A percentile compares a stretch with the other conserved stretches of the same genome.
Evolutionary conservation across 2,888 invertebrate genomes (phyloP).

Genomic region (Volucella zonaria): DNA sequence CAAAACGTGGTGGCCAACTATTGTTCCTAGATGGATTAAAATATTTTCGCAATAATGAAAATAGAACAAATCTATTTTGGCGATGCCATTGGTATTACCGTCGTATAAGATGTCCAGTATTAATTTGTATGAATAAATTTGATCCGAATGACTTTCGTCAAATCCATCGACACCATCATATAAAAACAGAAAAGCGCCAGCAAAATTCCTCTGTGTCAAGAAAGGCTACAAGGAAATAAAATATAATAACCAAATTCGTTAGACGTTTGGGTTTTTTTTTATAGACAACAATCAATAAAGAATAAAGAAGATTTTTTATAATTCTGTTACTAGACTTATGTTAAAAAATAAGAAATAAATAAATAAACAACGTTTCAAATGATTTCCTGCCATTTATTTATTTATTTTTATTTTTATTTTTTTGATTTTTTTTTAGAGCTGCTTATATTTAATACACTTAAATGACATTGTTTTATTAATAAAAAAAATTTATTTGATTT

Average conservation of each 20-base stretch:
- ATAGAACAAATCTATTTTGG: constrained; percentile 82
- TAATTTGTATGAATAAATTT: constrained; percentile 82
- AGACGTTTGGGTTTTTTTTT: background rate
- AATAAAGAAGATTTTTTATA: constrained; percentile 42
- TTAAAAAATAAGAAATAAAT: constrained; percentile 14
- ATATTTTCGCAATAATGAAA: constrained; percentile 82
- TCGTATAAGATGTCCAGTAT: constrained; percentile 80
- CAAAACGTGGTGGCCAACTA: constrained; percentile 81
- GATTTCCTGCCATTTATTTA: constrained; percentile 11
- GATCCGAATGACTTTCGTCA: constrained; percentile 81
- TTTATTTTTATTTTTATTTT: background rate
- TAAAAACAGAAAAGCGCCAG: constrained; percentile 77
- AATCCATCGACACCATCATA: constrained; percentile 81
- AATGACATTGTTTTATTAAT: constrained; percentile 47
- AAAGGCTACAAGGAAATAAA: constrained; percentile 39
- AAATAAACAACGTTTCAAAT: constrained; percentile 40
- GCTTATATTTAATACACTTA: background rate
- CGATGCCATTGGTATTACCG: constrained; percentile 82
- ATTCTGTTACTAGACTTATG: constrained; percentile 45
- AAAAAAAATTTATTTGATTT: constrained; percentile 46
- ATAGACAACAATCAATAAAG: background rate
- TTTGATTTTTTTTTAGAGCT: background rate
- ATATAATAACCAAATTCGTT: background rate
- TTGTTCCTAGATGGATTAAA: constrained; percentile 81
- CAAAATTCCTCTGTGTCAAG: constrained; percentile 35